Evolutionary conservation across 2,113 vertebrate genomes (phyloP).

Genomic region (Bubo blakistoni): DNA sequence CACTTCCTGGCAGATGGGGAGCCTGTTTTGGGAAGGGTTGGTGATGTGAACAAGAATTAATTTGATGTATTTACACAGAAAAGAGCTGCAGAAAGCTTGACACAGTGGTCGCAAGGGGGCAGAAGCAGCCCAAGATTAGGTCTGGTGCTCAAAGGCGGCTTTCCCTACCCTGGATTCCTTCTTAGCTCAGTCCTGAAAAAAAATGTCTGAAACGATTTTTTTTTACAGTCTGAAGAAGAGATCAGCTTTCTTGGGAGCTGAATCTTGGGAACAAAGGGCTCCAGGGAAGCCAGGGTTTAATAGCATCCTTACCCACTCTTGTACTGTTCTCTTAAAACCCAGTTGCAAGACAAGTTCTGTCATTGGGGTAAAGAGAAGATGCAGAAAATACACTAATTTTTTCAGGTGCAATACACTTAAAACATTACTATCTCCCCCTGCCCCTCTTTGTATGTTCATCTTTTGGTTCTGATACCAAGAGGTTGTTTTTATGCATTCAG

Average conservation of each 20-base stretch:
- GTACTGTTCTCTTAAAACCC: background rate
- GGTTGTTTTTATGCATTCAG: background rate
- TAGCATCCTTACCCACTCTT: background rate
- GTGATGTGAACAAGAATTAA: background rate
- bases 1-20: background rate
- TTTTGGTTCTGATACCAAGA: background rate
- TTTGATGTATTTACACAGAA: rapidly evolving
- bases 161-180: background rate
- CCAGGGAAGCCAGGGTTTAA: background rate
- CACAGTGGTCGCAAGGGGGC: slow-evolving; percentile 21
- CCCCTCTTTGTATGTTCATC: background rate
- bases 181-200: background rate
- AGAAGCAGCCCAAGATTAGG: background rate
- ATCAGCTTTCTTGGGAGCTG: background rate
- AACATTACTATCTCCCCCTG: background rate
- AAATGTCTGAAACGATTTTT: background rate
- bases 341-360: background rate
- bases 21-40: background rate
- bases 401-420: background rate
- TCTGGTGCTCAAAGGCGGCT: background rate
- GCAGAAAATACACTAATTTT: background rate
- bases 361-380: background rate
- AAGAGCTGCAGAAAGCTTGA: background rate
- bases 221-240: background rate
- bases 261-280: background rate